Evolutionary conservation across 2,797 vertebrate species (phyloP).

Genomic region (Fratercula arctica): DNA sequence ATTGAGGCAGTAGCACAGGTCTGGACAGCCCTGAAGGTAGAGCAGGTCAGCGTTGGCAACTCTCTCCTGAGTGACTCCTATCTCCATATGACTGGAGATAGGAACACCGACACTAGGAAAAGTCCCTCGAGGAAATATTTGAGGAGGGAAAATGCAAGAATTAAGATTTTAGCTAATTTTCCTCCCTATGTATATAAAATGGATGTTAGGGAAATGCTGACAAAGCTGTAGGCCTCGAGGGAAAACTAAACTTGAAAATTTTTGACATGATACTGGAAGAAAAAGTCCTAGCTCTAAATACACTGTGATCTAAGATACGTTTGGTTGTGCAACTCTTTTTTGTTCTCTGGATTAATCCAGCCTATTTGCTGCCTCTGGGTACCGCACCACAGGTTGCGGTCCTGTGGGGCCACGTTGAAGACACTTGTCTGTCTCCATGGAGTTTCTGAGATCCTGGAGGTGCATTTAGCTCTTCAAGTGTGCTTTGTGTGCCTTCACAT

Average conservation of each 20-base stretch:
- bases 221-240: not conserved
- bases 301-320: not conserved
- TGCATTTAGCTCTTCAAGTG: not conserved
- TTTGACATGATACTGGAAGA: not conserved
- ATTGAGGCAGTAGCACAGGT: not conserved
- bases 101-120: not conserved
- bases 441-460: not conserved
- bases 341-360: not conserved
- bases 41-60: not conserved
- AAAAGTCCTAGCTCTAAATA: not conserved
- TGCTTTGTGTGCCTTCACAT: not conserved
- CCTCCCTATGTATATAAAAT: not conserved
- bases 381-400: accelerated
- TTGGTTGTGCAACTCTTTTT: not conserved
- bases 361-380: not conserved
- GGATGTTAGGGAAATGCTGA: not conserved
- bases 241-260: not conserved
- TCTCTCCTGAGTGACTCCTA: not conserved
- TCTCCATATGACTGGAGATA: not conserved
- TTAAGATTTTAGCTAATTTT: not conserved
- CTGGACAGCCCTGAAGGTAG: not conserved
- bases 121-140: not conserved
- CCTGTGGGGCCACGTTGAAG: not conserved
- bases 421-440: not conserved
- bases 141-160: not conserved